A percentile compares a stretch with the other conserved stretches of the same genome.
These are phyloP conservation scores for Chymomyza procnemis DNA, from an alignment of 2,888 invertebrate species.

Conservation along the genomic window DNA sequence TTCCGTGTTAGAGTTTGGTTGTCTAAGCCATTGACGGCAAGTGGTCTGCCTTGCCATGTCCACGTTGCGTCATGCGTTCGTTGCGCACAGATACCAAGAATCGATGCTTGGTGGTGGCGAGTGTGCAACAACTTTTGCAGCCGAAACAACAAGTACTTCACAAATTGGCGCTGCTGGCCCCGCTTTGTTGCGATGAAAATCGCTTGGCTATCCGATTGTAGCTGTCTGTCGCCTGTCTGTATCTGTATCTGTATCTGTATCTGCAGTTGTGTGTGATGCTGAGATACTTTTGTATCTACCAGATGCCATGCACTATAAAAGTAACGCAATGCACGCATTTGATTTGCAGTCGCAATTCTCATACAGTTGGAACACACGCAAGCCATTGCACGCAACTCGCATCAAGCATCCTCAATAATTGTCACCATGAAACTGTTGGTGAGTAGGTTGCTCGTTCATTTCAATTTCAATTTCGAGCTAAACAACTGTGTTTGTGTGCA, in stretches of 20 bases:
- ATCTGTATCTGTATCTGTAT: slow-evolving; percentile 10
- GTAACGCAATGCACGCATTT: slow-evolving; percentile 57
- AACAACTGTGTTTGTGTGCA: slow-evolving; percentile 38
- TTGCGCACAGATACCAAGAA: slow-evolving; percentile 42
- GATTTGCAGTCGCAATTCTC: slow-evolving; percentile 68
- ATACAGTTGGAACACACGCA: slow-evolving; percentile 33
- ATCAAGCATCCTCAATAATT: slow-evolving; percentile 21
- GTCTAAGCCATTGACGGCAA: slow-evolving; percentile 56
- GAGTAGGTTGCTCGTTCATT: slow-evolving; percentile 29
- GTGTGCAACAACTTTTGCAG: slow-evolving; percentile 27
- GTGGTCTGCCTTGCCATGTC: slow-evolving; percentile 65
- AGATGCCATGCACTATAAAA: slow-evolving; percentile 57
- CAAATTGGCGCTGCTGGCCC: slow-evolving; percentile 67
- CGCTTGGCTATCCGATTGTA: slow-evolving; percentile 19
- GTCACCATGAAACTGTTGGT: slow-evolving; percentile 72
- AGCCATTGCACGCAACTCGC: background rate
- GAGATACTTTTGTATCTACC: slow-evolving; percentile 16
- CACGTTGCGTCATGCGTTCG: slow-evolving; percentile 40
- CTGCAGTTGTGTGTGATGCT: slow-evolving; percentile 11
- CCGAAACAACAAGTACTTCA: slow-evolving; percentile 64
- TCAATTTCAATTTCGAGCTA: background rate
- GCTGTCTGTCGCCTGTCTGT: slow-evolving; percentile 15
- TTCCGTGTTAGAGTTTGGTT: slow-evolving; percentile 20
- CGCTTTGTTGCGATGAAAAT: slow-evolving; percentile 51
- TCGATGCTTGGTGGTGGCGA: slow-evolving; percentile 11